phyloP scores from a whole-genome alignment of 2,797 vertebrate genomes.

The Gastrophryne carolinensis region DNA sequence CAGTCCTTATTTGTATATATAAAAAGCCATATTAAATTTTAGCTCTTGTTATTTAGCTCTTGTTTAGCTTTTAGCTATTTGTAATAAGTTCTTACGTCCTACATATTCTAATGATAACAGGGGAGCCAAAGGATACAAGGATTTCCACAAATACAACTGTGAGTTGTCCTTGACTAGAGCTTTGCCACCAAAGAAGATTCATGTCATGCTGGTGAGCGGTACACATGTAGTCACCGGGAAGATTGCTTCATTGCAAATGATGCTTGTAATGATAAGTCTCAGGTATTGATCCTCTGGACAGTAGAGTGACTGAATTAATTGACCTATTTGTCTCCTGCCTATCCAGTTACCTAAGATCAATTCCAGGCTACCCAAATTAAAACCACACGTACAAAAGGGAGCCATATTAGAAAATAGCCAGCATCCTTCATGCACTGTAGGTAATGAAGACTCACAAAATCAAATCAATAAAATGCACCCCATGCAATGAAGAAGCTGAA shows the following conservation, averaged over 20 bases:
- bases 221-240: background rate
- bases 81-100: no score
- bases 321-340: conserved; percentile 34
- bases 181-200: background rate
- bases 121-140: no score
- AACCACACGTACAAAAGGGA: background rate
- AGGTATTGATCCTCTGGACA: conserved; percentile 35
- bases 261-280: conserved; percentile 35
- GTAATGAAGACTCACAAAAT: background rate
- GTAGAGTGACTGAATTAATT: conserved; percentile 33
- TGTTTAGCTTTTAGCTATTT: no score
- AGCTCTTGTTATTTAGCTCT: no score
- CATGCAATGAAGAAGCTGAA: no score
- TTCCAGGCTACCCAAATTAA: conserved; percentile 15
- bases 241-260: conserved; percentile 12
- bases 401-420: conserved; percentile 11
- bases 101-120: no score
- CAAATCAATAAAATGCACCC: background rate
- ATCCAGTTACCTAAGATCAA: conserved; percentile 27
- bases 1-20: no score
- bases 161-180: background rate
- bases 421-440: background rate
- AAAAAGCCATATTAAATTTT: no score
- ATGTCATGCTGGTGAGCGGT: background rate
- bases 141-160: background rate